Conservation (phyloP, 2,113 vertebrate genomes). For the Pagrus major region DNA sequence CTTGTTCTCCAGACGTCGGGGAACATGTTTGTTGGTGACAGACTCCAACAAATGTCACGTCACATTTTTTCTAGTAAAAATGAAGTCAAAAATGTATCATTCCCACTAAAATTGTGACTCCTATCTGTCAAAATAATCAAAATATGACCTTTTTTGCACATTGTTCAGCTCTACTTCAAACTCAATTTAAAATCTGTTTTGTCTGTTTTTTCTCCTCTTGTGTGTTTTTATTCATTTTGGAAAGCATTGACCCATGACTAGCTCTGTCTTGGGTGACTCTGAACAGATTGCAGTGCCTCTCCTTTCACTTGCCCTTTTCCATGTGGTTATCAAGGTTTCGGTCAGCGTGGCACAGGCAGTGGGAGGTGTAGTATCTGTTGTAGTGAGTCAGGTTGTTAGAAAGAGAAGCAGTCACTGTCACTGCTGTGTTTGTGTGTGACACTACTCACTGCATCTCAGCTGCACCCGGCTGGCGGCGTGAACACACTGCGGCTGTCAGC, state of each 20-base stretch:
- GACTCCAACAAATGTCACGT: too few relatives aligned
- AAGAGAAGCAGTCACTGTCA: conserved; percentile 15
- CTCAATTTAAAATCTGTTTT: not conserved
- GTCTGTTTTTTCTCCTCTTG: not conserved
- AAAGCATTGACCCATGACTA: not conserved
- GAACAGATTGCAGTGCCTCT: conserved; percentile 27
- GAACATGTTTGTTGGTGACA: too few relatives aligned
- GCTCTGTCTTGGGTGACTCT: not conserved
- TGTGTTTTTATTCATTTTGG: not conserved
- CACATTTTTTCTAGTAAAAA: too few relatives aligned
- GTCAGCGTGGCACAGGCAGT: conserved; percentile 22
- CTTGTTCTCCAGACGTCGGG: too few relatives aligned
- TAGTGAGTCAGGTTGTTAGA: conserved; percentile 40
- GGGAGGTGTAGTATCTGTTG: conserved; percentile 62
- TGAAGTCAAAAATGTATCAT: too few relatives aligned
- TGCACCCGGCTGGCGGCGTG: not conserved
- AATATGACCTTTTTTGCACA: too few relatives aligned
- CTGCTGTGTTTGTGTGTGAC: not conserved
- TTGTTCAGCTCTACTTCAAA: not conserved
- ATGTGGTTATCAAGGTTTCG: conserved; percentile 19
- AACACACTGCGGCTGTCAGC: conserved; percentile 14
- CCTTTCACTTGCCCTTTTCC: conserved; percentile 19
- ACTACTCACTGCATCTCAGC: not conserved
- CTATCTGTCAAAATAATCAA: too few relatives aligned
- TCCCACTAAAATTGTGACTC: too few relatives aligned